Base-by-base conservation (phyloP, 2,113 vertebrate genomes). In the Rhabdornis inornatus region DNA sequence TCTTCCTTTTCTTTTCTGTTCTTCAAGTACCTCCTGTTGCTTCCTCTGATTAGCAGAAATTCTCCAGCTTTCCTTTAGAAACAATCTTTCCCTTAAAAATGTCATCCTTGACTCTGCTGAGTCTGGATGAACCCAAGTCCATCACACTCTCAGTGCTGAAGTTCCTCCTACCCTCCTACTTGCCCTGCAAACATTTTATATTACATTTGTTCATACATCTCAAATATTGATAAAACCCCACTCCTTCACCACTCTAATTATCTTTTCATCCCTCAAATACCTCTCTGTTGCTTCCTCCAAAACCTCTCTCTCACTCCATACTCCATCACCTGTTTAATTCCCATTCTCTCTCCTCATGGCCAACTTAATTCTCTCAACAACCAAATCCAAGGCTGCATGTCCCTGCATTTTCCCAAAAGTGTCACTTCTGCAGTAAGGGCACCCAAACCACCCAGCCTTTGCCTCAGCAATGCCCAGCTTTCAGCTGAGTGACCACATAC, bases 391-490 rank as follows among this genome's bases (percentile, higher is more conserved):
- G 10, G 15, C 20, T 39, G 16, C 40, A 15, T 47, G 21, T 10
- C 24, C 40, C 39, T 39, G n/a, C 22, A 6, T n/a, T 24, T 56
- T 17, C 15, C 30, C 20, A 3, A 0, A 28, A 65, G 15, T 6
- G 60, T 45, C 45, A 15, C 42, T 40, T 65, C n/a, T 30, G 24
- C 10, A 40, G 1, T 0, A 17, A 56, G 13, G 28, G 24, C 72
- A 37, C 25, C 23, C 55, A 42, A 33, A 77, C 4, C 40, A 16
- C 31, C 12, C 31, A 23, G 9, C 5, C 49, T n/a, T 28, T 11
- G 27, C 27, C 25, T 31, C 13, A 27, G 22, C 2, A 27, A 12
- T 0, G 0, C 8, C 23, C 19, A 42, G 30, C 33, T 52, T 39
- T 20, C 68, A 55, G 57, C 39, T 35, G 31, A 39, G 21, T 1